These are phyloP conservation scores for Tiliqua scincoides DNA, from an alignment of 2,113 vertebrate genomes.

Conservation along the genomic window DNA sequence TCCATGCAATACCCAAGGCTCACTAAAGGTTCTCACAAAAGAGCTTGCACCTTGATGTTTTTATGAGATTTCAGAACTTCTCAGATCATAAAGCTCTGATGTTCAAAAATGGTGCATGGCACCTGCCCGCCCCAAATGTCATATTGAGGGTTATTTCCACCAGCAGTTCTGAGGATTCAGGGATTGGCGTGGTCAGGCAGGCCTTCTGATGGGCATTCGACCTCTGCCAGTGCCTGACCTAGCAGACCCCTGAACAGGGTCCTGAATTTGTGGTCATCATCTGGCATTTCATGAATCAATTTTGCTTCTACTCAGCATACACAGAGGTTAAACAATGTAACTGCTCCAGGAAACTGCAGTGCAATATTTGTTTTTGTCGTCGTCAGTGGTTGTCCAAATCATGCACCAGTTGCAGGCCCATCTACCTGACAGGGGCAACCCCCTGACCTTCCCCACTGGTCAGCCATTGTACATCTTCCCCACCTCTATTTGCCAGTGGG, in stretches of 20 bases:
- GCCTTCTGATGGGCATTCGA: too few species aligned
- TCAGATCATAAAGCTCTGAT: conserved; percentile 36
- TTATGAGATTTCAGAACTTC: conserved; percentile 57
- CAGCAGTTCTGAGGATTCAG: conserved; percentile 17
- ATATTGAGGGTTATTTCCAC: too few species aligned
- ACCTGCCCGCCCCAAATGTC: neutral
- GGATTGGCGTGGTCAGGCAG: too few species aligned
- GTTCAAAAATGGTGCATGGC: conserved; percentile 14
- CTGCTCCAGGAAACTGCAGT: conserved; percentile 7
- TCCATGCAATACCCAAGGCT: conserved; percentile 28
- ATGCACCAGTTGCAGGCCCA: too few species aligned
- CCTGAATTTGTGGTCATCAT: neutral
- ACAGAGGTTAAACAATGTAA: neutral
- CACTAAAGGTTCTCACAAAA: conserved; percentile 51
- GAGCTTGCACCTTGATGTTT: conserved; percentile 67
- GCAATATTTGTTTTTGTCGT: neutral
- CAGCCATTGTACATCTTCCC: too few species aligned
- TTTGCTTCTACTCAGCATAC: neutral
- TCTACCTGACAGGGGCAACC: too few species aligned
- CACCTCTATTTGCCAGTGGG: too few species aligned
- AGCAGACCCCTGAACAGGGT: conserved; percentile 10
- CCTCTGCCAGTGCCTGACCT: too few species aligned
- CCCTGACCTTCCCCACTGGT: too few species aligned
- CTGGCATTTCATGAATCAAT: rapidly evolving
- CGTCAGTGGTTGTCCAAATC: too few species aligned